phyloP scores from a whole-genome alignment of 2,797 vertebrate species.

The Rachycentron canadum region DNA sequence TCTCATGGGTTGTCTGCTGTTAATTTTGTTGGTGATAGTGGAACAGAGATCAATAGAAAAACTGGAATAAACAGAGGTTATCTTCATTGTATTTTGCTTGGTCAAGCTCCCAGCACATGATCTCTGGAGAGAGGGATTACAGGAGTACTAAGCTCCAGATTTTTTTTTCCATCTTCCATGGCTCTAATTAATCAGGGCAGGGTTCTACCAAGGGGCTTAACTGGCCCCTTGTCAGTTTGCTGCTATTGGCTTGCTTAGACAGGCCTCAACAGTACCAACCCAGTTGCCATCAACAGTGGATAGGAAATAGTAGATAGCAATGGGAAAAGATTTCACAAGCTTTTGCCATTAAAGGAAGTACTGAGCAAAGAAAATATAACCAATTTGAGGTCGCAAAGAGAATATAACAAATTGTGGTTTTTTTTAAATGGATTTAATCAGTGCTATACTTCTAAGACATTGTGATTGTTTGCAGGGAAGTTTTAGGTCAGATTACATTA shows the following conservation, averaged over 20 bases:
- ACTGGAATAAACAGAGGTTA: conserved; percentile 42
- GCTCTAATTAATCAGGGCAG: conserved; percentile 82
- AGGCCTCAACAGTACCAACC: conserved; percentile 48
- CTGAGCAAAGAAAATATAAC: conserved; percentile 55
- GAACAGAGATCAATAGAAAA: conserved; percentile 35
- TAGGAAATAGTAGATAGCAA: conserved; percentile 30
- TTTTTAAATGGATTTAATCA: conserved; percentile 39
- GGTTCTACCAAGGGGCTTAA: conserved; percentile 72
- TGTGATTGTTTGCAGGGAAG: conserved; percentile 4
- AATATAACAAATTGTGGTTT: conserved; percentile 31
- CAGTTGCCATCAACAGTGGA: conserved; percentile 50
- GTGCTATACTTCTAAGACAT: conserved; percentile 35
- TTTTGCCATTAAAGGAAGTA: conserved; percentile 37
- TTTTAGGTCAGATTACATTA: not conserved
- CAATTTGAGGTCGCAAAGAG: conserved; percentile 24
- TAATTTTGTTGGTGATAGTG: conserved; percentile 30
- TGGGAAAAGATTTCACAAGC: conserved; percentile 34
- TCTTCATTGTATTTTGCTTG: conserved; percentile 59
- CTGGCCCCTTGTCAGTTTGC: conserved; percentile 79
- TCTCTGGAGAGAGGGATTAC: conserved; percentile 74
- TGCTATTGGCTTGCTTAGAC: conserved; percentile 69
- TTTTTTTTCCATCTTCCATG: conserved; percentile 65
- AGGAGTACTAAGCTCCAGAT: conserved; percentile 72
- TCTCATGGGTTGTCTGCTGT: conserved; percentile 22
- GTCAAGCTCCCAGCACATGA: conserved; percentile 67